Conservation (phyloP, 2,113 vertebrate species). For the Mohoua ochrocephala region DNA sequence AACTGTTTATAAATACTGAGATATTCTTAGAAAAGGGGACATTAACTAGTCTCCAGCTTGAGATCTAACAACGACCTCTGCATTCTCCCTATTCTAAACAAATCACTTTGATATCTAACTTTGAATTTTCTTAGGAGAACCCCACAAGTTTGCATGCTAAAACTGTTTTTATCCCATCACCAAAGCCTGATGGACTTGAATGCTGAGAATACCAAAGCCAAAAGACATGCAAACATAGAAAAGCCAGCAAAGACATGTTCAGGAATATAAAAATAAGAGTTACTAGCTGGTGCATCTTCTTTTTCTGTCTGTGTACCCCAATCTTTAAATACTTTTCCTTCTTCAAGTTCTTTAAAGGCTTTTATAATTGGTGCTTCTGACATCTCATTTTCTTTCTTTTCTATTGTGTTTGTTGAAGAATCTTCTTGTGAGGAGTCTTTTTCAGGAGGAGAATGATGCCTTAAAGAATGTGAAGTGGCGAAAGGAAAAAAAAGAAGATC, state of each 20-base stretch:
- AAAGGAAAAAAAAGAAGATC: background rate
- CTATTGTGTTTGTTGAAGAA: constrained; percentile 35
- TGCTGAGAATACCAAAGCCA: background rate
- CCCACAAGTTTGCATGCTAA: background rate
- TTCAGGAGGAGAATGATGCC: constrained; percentile 72
- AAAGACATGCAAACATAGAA: background rate
- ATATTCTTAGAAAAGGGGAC: constrained; percentile 21
- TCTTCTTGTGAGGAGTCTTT: constrained; percentile 65
- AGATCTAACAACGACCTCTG: background rate
- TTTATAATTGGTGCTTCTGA: constrained; percentile 83
- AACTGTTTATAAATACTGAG: constrained; percentile 26
- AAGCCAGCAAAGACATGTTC: background rate
- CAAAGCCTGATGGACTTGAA: background rate
- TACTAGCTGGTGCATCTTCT: constrained; percentile 67
- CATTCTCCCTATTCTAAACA: background rate
- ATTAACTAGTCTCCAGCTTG: background rate
- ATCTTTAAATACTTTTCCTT: constrained; percentile 81
- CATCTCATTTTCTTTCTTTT: constrained; percentile 68
- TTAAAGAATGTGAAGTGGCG: background rate
- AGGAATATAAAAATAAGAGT: constrained; percentile 14
- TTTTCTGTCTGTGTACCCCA: constrained; percentile 77
- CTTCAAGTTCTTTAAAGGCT: constrained; percentile 87
- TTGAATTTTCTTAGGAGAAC: background rate
- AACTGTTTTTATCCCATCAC: background rate
- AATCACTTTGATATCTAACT: background rate